Evolutionary conservation across 2,888 invertebrate species (phyloP).

Genomic region (Patella caerulea): DNA sequence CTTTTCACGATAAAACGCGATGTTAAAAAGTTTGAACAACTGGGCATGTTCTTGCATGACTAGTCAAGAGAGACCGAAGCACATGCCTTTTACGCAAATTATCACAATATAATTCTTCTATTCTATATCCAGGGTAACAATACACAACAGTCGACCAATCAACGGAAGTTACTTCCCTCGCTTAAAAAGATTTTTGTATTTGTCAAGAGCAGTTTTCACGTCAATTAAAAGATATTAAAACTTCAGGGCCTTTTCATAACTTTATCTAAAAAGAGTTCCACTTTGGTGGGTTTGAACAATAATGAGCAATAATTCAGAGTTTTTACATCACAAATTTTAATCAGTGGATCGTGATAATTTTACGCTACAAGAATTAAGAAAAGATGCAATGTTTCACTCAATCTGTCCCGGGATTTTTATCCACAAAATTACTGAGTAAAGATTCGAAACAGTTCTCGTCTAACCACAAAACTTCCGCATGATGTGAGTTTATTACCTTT

Average conservation of each 20-base stretch:
- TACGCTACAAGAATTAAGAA: neutral
- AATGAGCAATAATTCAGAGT: constrained; percentile 1
- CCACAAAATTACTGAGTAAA: neutral
- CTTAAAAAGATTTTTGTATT: neutral
- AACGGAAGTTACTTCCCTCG: neutral
- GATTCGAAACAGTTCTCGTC: neutral
- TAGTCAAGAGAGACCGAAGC: neutral
- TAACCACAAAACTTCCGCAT: constrained; percentile 1
- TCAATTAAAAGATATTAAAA: constrained; percentile 10
- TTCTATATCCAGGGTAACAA: neutral
- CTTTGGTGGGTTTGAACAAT: neutral
- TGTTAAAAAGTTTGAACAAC: too few relatives aligned
- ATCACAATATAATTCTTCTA: neutral
- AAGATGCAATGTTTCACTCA: constrained; percentile 3
- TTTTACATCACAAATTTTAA: constrained; percentile 11
- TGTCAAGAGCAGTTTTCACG: neutral
- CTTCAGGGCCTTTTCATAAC: constrained; percentile 2
- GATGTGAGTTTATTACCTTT: neutral
- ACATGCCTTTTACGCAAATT: neutral
- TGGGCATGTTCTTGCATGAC: neutral
- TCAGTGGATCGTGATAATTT: constrained; percentile 6
- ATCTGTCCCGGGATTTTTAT: constrained; percentile 7
- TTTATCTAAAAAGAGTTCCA: constrained; percentile 10
- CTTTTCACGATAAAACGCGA: too few relatives aligned
- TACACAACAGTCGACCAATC: neutral